Evolutionary conservation across 2,113 vertebrate genomes (phyloP).

Genomic region (Lepus timidus): DNA sequence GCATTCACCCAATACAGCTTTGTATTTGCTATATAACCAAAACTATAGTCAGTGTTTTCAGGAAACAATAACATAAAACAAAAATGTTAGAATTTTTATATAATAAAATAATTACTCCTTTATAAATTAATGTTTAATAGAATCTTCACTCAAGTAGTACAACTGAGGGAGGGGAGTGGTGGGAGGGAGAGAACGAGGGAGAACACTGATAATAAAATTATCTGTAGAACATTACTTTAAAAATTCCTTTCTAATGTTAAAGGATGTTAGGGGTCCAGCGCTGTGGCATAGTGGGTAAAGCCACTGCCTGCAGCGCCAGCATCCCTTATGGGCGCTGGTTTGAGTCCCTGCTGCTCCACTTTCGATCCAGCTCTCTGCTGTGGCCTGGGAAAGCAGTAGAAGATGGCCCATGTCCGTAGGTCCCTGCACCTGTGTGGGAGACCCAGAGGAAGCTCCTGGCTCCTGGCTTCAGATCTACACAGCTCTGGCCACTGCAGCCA

Average conservation of each 20-base stretch:
- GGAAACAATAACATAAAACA: neutral
- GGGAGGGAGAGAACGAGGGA: neutral
- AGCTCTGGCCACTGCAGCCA: no score
- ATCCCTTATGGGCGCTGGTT: no score
- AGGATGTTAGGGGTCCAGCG: neutral
- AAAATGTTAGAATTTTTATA: neutral
- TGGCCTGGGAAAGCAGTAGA: no score
- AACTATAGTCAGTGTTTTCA: neutral
- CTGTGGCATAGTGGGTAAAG: no score
- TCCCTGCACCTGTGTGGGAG: no score
- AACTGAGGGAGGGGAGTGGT: neutral
- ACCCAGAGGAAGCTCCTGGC: no score
- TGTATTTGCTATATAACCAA: neutral
- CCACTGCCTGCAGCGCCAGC: no score
- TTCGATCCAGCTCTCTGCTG: no score
- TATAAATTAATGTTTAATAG: constrained; percentile 17
- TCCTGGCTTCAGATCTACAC: no score
- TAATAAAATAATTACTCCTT: constrained; percentile 17
- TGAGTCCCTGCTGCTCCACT: no score
- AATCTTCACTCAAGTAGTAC: constrained; percentile 22
- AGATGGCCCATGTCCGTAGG: no score
- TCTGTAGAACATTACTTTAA: neutral
- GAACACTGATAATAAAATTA: constrained; percentile 25
- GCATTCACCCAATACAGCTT: neutral
- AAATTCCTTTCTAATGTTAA: neutral